Evolutionary conservation across 2,888 invertebrate species (phyloP).

Genomic region (Euzetes globulus): DNA sequence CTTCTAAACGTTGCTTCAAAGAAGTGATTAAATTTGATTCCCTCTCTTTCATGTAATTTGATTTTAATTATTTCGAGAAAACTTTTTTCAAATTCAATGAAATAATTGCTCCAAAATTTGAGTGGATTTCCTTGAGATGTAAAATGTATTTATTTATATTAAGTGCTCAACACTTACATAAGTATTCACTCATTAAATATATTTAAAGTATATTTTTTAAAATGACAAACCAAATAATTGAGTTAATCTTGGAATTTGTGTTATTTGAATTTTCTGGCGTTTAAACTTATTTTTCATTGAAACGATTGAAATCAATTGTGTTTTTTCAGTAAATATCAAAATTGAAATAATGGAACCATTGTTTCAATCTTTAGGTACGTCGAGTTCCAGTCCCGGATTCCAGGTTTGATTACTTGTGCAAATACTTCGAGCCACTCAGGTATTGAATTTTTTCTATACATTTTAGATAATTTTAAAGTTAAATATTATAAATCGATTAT

Average conservation of each 20-base stretch:
- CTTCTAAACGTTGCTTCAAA: background rate
- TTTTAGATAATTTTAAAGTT: background rate
- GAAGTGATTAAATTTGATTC: background rate
- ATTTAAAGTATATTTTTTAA: background rate
- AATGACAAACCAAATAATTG: background rate
- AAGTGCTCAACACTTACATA: slow-evolving; percentile 1
- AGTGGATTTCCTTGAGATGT: slow-evolving; percentile 22
- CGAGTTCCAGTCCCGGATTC: slow-evolving; percentile 95
- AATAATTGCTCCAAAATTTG: slow-evolving; percentile 26
- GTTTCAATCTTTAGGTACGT: slow-evolving; percentile 55
- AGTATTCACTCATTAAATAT: background rate
- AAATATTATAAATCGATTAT: no score
- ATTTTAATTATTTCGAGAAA: background rate
- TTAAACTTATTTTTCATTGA: background rate
- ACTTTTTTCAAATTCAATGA: slow-evolving; percentile 13
- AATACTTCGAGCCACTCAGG: slow-evolving; percentile 91
- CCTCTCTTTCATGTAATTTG: background rate
- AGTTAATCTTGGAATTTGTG: no score
- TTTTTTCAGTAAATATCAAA: no score
- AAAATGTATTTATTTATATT: background rate
- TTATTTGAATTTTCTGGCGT: no score
- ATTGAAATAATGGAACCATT: slow-evolving; percentile 8
- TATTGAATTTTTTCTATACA: slow-evolving; percentile 47
- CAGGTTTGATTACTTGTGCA: slow-evolving; percentile 83
- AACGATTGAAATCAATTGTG: background rate